A percentile compares a stretch with the other conserved stretches of the same genome.
phyloP scores from a whole-genome alignment of 2,113 vertebrate species.

The Macrotis lagotis region DNA sequence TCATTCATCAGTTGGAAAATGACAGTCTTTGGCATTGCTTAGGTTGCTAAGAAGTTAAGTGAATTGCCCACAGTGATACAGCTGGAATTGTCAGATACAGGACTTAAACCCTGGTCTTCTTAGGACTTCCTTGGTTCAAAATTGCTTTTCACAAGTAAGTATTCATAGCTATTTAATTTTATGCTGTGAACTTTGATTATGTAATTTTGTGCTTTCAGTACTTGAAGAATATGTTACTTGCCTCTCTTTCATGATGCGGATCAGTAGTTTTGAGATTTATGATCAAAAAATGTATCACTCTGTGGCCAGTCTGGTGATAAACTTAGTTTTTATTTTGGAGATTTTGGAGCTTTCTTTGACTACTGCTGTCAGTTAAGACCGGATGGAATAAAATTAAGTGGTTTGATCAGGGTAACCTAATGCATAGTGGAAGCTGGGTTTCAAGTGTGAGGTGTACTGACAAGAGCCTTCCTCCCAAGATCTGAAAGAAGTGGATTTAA shows the following conservation, averaged over 20 bases:
- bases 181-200: neutral
- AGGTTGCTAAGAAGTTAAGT: neutral
- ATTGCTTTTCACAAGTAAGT: neutral
- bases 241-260: neutral
- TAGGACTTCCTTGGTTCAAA: neutral
- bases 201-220: neutral
- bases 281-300: neutral
- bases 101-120: neutral
- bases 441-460: neutral
- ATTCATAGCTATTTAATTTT: neutral
- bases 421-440: neutral
- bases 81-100: neutral
- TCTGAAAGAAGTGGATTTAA: neutral
- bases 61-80: neutral
- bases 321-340: neutral
- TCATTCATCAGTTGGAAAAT: neutral
- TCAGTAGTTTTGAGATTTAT: neutral
- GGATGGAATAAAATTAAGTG: neutral
- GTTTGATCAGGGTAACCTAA: neutral
- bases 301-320: neutral
- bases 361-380: neutral
- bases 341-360: neutral
- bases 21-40: neutral
- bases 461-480: neutral
- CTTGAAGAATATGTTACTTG: neutral